A percentile compares a stretch with the other conserved stretches of the same genome.
phyloP scores from a whole-genome alignment of 2,113 vertebrate species.

The Alligator sinensis region DNA sequence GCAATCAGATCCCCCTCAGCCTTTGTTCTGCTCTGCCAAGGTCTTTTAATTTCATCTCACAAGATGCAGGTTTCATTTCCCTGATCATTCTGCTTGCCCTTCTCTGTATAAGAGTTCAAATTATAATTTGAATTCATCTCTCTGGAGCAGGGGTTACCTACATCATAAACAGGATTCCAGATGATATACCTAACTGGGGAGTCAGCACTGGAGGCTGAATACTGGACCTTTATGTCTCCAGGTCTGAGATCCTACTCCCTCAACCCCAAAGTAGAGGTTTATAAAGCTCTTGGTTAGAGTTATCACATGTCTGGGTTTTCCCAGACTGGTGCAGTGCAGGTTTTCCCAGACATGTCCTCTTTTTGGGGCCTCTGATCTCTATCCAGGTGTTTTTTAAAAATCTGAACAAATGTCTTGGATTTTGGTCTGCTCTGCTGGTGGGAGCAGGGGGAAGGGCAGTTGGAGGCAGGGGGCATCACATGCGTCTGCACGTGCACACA shows the following conservation, averaged over 20 bases:
- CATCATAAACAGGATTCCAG: slow-evolving; percentile 36
- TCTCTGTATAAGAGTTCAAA: too few species aligned
- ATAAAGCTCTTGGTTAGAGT: background rate
- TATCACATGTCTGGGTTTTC: background rate
- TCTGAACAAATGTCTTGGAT: too few species aligned
- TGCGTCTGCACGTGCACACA: too few species aligned
- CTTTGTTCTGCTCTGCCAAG: slow-evolving; percentile 31
- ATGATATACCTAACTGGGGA: slow-evolving; percentile 5
- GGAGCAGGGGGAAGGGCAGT: too few species aligned
- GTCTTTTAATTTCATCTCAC: slow-evolving; percentile 21
- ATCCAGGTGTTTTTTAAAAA: too few species aligned
- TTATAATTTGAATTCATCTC: slow-evolving; percentile 18
- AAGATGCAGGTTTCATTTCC: background rate
- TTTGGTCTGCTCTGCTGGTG: too few species aligned
- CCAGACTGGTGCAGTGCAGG: too few species aligned
- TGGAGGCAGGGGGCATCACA: too few species aligned
- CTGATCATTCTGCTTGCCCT: background rate
- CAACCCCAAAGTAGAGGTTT: background rate
- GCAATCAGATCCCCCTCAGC: background rate
- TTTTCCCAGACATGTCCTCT: background rate
- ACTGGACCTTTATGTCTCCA: too few species aligned
- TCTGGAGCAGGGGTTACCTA: background rate
- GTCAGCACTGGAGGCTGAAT: background rate
- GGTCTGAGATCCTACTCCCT: background rate
- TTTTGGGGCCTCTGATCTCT: too few species aligned